A percentile compares a stretch with the other conserved stretches of the same genome.
Conservation (phyloP, 2,797 vertebrate genomes). For the Gambusia yucatana region DNA sequence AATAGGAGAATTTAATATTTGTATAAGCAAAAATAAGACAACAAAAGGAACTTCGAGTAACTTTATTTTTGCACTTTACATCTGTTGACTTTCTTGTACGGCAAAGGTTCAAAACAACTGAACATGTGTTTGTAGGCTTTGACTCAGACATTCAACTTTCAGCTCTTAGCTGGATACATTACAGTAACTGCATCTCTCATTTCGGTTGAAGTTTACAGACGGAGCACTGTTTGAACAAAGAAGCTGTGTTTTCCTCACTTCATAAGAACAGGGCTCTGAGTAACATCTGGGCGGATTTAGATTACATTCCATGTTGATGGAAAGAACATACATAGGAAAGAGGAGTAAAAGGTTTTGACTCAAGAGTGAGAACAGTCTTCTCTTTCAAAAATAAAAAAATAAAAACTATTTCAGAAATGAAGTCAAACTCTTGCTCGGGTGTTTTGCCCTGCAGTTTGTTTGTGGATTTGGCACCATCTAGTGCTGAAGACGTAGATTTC, state of each 20-base stretch:
- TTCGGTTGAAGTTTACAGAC: slow-evolving; percentile 50
- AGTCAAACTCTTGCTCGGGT: not conserved
- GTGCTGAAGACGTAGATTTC: slow-evolving; percentile 32
- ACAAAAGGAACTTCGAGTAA: not conserved
- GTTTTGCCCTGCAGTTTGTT: not conserved
- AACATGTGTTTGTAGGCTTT: slow-evolving; percentile 73
- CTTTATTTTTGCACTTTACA: slow-evolving; percentile 30
- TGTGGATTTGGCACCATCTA: slow-evolving; percentile 59
- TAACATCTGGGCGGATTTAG: slow-evolving; percentile 22
- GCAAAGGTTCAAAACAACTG: slow-evolving; percentile 67
- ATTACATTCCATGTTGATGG: slow-evolving; percentile 18
- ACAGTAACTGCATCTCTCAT: slow-evolving; percentile 52
- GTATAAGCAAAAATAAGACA: not conserved
- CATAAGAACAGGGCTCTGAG: not conserved
- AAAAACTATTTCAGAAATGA: not conserved
- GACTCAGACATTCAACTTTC: slow-evolving; percentile 71
- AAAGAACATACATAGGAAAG: not conserved
- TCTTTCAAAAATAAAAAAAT: not conserved
- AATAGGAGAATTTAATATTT: not conserved
- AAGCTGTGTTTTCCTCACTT: slow-evolving; percentile 29
- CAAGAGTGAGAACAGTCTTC: not conserved
- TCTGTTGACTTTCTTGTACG: slow-evolving; percentile 47
- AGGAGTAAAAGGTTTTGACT: slow-evolving; percentile 14
- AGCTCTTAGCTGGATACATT: slow-evolving; percentile 42
- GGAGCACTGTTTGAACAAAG: slow-evolving; percentile 34